Conservation (phyloP, 2,113 vertebrate genomes). For the Zosterops japonicus region DNA sequence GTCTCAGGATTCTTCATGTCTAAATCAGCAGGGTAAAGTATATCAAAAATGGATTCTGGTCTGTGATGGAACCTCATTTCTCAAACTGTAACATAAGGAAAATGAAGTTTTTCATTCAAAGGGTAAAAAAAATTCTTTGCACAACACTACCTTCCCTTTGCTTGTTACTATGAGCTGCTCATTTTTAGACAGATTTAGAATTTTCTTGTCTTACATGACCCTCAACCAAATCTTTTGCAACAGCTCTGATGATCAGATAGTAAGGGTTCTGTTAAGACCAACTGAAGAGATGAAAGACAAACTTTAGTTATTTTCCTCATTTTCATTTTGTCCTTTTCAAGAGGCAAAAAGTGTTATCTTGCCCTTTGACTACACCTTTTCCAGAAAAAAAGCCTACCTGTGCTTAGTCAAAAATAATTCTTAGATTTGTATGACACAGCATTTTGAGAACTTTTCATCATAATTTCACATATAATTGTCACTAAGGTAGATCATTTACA, state of each 20-base stretch:
- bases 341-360: not conserved
- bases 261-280: not conserved
- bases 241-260: constrained; percentile 30
- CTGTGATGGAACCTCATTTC: not conserved
- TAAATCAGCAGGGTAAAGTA: not conserved
- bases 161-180: not conserved
- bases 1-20: not conserved
- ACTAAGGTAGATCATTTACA: not conserved
- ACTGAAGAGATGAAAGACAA: constrained; percentile 30
- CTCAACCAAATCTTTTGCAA: not conserved
- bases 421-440: not conserved
- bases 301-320: not conserved
- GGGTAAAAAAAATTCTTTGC: not conserved
- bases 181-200: not conserved
- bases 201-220: not conserved
- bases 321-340: constrained; percentile 7
- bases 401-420: not conserved
- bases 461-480: not conserved
- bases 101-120: not conserved
- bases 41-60: not conserved
- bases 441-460: not conserved
- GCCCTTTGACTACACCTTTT: not conserved
- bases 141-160: not conserved
- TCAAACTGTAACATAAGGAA: not conserved
- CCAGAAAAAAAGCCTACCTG: not conserved